Evolutionary conservation across 2,888 invertebrate genomes (phyloP).

Genomic region (Steinernema hermaphroditum): DNA sequence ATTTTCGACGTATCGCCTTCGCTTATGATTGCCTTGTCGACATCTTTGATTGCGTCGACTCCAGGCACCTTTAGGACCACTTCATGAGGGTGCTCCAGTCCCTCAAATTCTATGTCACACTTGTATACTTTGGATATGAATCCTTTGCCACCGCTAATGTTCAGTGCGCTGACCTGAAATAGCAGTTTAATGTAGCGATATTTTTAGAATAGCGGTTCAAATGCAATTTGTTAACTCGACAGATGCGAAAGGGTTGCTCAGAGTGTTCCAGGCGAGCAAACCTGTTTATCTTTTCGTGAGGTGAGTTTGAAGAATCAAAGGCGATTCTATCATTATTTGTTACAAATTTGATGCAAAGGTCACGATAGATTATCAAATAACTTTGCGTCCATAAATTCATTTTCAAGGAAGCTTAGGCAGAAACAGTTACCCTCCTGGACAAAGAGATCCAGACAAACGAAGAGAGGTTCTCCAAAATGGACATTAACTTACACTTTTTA

Average conservation of each 20-base stretch:
- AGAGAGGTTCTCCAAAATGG: not conserved
- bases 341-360: too few species aligned
- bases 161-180: not conserved
- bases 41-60: not conserved
- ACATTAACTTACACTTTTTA: not conserved
- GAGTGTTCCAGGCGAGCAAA: not conserved
- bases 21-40: not conserved
- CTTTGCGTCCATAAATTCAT: not conserved
- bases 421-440: not conserved
- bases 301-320: not conserved
- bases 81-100: not conserved
- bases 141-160: conserved; percentile 8
- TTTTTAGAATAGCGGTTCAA: not conserved
- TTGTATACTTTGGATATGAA: conserved; percentile 8
- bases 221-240: not conserved
- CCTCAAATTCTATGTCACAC: not conserved
- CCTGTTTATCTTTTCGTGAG: not conserved
- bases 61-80: not conserved
- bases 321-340: too few species aligned
- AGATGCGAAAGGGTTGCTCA: not conserved
- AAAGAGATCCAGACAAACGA: not conserved
- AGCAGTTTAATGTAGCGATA: not conserved
- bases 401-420: not conserved
- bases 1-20: not conserved
- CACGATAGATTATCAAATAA: not conserved